Conservation (phyloP, 30 jellyfish, hydroid and myxozoan genomes). For the Phacellophora camtschatica region DNA sequence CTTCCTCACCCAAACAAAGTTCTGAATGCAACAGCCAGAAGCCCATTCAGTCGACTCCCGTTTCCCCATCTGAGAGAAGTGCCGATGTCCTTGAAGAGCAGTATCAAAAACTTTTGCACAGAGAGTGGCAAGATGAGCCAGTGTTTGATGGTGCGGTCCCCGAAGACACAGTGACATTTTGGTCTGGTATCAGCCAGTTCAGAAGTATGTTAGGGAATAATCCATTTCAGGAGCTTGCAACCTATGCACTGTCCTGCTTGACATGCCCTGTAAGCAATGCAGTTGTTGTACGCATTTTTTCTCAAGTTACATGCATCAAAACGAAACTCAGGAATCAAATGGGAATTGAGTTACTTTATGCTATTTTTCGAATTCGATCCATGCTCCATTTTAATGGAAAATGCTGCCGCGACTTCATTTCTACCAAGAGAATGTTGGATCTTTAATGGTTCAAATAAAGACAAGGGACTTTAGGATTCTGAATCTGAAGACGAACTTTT, state of each 20-base stretch:
- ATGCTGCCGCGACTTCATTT: slow-evolving; percentile 56
- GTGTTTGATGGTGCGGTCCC: slow-evolving; percentile 60
- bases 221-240: slow-evolving; percentile 57
- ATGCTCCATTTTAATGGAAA: slow-evolving; percentile 16
- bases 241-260: slow-evolving; percentile 62
- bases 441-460: too few species aligned
- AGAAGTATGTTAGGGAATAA: slow-evolving; percentile 17
- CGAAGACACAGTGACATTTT: slow-evolving; percentile 37
- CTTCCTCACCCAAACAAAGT: slow-evolving; percentile 38
- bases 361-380: slow-evolving; percentile 44
- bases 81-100: slow-evolving; percentile 51
- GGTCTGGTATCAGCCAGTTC: slow-evolving; percentile 25
- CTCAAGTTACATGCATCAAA: slow-evolving; percentile 49
- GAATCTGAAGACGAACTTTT: slow-evolving; percentile 3
- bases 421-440: slow-evolving; percentile 34
- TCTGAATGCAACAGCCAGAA: slow-evolving; percentile 54
- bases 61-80: slow-evolving; percentile 21
- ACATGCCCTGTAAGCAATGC: slow-evolving; percentile 75
- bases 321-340: slow-evolving; percentile 57
- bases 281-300: slow-evolving; percentile 68
- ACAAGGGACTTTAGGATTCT: not conserved
- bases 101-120: slow-evolving; percentile 48
- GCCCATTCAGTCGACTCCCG: slow-evolving; percentile 44
- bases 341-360: slow-evolving; percentile 21
- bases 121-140: slow-evolving; percentile 61